Percentiles rank a stretch among this genome's conserved stretches.
Evolutionary conservation across 92 coral and sea anemone species (phyloP).

Genomic region (Hydrozoanthus gracilis): DNA sequence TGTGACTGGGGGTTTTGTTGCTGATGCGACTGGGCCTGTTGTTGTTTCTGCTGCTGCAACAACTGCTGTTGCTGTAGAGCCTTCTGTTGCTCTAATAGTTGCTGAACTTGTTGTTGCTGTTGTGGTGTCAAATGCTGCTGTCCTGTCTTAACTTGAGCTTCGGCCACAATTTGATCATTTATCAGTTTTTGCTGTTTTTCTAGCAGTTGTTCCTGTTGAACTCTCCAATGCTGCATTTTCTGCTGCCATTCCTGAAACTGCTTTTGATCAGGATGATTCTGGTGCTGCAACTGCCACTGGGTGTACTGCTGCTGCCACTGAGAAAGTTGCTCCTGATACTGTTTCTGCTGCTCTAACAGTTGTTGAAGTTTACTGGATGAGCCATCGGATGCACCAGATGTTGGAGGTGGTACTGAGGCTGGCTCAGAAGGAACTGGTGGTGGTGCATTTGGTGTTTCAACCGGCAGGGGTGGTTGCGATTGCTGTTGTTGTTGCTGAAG

Average conservation of each 20-base stretch:
- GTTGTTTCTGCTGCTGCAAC: conserved; percentile 60
- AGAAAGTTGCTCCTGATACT: conserved; percentile 78
- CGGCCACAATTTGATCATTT: conserved; percentile 1
- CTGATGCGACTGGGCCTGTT: conserved; percentile 25
- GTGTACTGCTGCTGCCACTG: conserved; percentile 94
- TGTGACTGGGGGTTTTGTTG: conserved; percentile 46
- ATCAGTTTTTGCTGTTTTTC: conserved; percentile 43
- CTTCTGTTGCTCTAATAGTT: conserved; percentile 27
- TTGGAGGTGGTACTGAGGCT: conserved; percentile 42
- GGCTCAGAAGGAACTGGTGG: conserved; percentile 64
- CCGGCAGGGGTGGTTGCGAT: conserved; percentile 55
- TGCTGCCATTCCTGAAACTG: conserved; percentile 93
- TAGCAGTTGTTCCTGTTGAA: conserved; percentile 69
- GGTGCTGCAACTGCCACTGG: conserved; percentile 92
- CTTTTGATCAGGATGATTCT: conserved; percentile 94
- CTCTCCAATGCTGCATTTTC: conserved; percentile 83
- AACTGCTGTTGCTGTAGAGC: conserved; percentile 47
- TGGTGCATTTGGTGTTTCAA: conserved; percentile 33
- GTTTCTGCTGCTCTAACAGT: conserved; percentile 64
- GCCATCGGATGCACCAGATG: conserved; percentile 21
- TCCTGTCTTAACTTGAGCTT: conserved; percentile 24
- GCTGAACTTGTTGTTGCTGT: conserved; percentile 49
- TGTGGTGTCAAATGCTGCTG: conserved; percentile 40
- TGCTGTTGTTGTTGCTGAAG: conserved; percentile 29
- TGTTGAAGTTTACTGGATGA: conserved; percentile 33